Evolutionary conservation across 2,888 invertebrate species (phyloP).

Genomic region (Torymus tubicola): DNA sequence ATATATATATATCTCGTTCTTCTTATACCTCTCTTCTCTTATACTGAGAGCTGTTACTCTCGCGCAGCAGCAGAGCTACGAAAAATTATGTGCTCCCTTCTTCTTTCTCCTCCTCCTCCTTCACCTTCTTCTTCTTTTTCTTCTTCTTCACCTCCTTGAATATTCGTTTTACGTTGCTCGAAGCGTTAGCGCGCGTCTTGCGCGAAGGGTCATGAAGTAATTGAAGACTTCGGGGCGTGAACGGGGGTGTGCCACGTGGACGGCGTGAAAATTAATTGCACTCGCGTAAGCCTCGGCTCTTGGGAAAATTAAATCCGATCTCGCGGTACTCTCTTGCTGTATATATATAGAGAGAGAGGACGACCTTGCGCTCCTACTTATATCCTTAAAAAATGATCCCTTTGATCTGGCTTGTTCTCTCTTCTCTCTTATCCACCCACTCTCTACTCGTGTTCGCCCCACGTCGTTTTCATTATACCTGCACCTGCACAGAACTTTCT

Average conservation of each 20-base stretch:
- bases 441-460: background rate
- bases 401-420: slow-evolving; percentile 4
- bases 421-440: background rate
- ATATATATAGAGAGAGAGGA: background rate
- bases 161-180: slow-evolving; percentile 18
- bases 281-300: slow-evolving; percentile 19
- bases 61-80: slow-evolving; percentile 31
- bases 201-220: slow-evolving; percentile 61
- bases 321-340: background rate
- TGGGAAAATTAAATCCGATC: slow-evolving; percentile 43
- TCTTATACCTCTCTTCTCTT: background rate
- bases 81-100: slow-evolving; percentile 50
- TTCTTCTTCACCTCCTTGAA: slow-evolving; percentile 47
- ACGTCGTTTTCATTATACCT: slow-evolving; percentile 11
- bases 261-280: slow-evolving; percentile 67
- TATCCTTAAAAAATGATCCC: slow-evolving; percentile 26
- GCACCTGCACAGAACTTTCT: background rate
- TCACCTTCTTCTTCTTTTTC: slow-evolving; percentile 54
- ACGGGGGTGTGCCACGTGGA: slow-evolving; percentile 68
- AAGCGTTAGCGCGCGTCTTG: no score
- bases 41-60: slow-evolving; percentile 27
- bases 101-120: slow-evolving; percentile 21
- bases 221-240: slow-evolving; percentile 69
- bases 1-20: slow-evolving; percentile 42
- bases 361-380: background rate